These are phyloP conservation scores for Priocnemis perturbator DNA, from an alignment of 2,888 invertebrate species.

Conservation along the genomic window DNA sequence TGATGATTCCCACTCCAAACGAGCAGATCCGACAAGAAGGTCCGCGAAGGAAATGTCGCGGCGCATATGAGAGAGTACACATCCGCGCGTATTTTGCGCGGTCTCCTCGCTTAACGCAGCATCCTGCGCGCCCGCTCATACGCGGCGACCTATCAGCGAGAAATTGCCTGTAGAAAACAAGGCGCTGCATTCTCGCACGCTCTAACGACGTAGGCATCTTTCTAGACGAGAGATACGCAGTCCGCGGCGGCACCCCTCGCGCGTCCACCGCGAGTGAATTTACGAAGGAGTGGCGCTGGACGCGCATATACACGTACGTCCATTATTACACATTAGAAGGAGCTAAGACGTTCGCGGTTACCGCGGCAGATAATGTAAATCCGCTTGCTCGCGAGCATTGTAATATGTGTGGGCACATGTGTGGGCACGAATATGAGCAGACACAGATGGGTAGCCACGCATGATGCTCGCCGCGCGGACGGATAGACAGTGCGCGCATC, in stretches of 20 bases:
- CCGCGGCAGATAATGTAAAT: slow-evolving; percentile 67
- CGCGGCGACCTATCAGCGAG: slow-evolving; percentile 53
- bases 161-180: slow-evolving; percentile 59
- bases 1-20: too few relatives aligned
- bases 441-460: slow-evolving; percentile 4
- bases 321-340: slow-evolving; percentile 63
- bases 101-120: too few relatives aligned
- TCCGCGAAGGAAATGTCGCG: too few relatives aligned
- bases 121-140: too few relatives aligned
- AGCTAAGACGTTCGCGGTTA: slow-evolving; percentile 60
- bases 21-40: too few relatives aligned
- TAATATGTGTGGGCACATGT: slow-evolving; percentile 41
- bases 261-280: slow-evolving; percentile 23
- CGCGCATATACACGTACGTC: slow-evolving; percentile 45
- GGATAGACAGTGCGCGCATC: background rate
- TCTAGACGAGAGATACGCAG: slow-evolving; percentile 28
- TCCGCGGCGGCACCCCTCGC: slow-evolving; percentile 22
- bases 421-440: slow-evolving; percentile 17
- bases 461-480: background rate
- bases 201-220: slow-evolving; percentile 58
- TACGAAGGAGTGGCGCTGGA: slow-evolving; percentile 32
- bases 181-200: slow-evolving; percentile 64
- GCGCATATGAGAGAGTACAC: too few relatives aligned
- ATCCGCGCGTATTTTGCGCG: too few relatives aligned
- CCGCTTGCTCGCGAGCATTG: slow-evolving; percentile 57